Percentiles rank a stretch among this genome's conserved stretches.
These are phyloP conservation scores for Montipora cactus DNA, from an alignment of 64 coral and sea anemone species.

Conservation along the genomic window DNA sequence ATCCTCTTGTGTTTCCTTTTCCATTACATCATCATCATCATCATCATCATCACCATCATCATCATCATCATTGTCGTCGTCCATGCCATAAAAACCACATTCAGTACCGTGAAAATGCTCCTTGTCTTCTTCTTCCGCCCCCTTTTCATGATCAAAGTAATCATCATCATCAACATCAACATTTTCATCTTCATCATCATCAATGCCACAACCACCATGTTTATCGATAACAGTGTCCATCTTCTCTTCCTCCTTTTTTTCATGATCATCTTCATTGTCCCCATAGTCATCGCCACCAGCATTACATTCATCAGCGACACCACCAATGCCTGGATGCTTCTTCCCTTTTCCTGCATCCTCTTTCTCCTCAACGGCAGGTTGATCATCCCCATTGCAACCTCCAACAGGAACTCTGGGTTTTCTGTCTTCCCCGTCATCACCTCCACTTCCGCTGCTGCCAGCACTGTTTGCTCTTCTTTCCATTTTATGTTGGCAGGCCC, in stretches of 20 bases:
- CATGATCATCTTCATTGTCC: not conserved
- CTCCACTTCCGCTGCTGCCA: not conserved
- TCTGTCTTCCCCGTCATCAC: constrained; percentile 19
- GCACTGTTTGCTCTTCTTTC: not conserved
- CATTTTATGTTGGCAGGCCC: not conserved
- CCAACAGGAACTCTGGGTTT: not conserved
- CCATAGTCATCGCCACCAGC: not conserved
- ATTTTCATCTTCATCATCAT: not conserved
- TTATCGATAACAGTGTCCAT: too few species aligned
- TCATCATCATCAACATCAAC: not conserved
- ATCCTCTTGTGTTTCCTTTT: too few species aligned
- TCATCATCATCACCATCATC: too few species aligned
- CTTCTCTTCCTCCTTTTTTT: not conserved
- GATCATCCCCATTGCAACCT: constrained; percentile 3
- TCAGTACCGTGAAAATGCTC: too few species aligned
- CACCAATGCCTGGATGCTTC: too few species aligned
- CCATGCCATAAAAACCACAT: too few species aligned
- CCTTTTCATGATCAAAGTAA: not conserved
- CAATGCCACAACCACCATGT: not conserved
- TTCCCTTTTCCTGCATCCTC: not conserved
- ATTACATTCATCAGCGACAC: not conserved
- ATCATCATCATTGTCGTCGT: too few species aligned
- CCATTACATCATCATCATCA: too few species aligned
- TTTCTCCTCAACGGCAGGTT: not conserved
- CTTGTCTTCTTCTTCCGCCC: too few species aligned